Base-by-base conservation (phyloP, 2,888 invertebrate genomes). In the Dolichomitus sp. region DNA sequence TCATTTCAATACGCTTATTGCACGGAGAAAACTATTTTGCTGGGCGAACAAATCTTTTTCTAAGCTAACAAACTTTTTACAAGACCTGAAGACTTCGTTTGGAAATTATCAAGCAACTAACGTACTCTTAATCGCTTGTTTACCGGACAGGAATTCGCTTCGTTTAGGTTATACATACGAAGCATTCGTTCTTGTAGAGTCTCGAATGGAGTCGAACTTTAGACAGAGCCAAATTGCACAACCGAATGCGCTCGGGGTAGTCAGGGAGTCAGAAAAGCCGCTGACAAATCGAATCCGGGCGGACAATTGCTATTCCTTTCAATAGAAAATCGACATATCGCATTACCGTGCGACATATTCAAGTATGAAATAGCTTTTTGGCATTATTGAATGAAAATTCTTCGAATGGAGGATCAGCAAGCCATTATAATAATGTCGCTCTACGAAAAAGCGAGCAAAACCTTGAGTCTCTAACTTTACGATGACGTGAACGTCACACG, bases 381-480 rank as follows among this genome's bases (percentile, higher is more conserved):
- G 12, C 23, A 12, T 23, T 27, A 54, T 59, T 59, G n/a, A 9
- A 12, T 0, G 7, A 33, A 42, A 42, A 19, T 63, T 23, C 23
- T 19, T 11, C 33, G 37, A 59, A 59, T 59, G 4, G 5, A 33
- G 63, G 42, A 57, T 57, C 27, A 59, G 6, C n/a, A 1, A 23
- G 23, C 11, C 7, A n/a, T 19, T 23, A 7, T 27, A 27, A 2
- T 23, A 33, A 37, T n/a, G 17, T 9, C 17, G 57, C 4, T 23
- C 57, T 27, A 40, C 37, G 40, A 45, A 61, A 76, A 66, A 42
- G 11, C 42, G 50, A 30, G 19, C 12, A 61, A 40, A 33, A 33
- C 76, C 19, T 68, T 48, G 68, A 37, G 61, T 63, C 42, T 52
- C 65, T 50, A 37, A 73, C 57, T 79, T 59, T 61, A 65, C 66